These are phyloP conservation scores for Poeciliopsis turrubarensis DNA, from an alignment of 2,113 vertebrate species.

Conservation along the genomic window DNA sequence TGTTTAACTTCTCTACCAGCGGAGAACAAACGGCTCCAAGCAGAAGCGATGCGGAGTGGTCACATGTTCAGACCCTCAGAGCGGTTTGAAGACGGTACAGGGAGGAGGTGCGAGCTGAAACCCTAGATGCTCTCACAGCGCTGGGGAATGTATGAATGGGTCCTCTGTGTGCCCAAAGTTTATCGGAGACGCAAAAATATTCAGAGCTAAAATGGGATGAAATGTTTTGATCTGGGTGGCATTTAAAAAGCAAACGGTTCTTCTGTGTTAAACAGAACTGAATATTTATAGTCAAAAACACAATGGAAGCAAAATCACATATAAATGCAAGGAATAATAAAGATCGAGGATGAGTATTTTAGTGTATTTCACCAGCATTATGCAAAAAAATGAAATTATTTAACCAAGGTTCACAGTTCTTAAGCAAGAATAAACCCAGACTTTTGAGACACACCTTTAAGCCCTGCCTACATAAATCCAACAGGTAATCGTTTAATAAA, in stretches of 20 bases:
- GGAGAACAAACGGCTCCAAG: slow-evolving; percentile 53
- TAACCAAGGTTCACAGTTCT: neutral
- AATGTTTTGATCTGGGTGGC: slow-evolving; percentile 8
- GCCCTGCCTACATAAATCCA: slow-evolving; percentile 31
- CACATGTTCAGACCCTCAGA: slow-evolving; percentile 59
- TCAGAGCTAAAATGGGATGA: slow-evolving; percentile 10
- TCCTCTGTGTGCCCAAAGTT: slow-evolving; percentile 70
- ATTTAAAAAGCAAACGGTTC: neutral
- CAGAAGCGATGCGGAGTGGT: slow-evolving; percentile 19
- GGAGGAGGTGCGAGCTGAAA: slow-evolving; percentile 70
- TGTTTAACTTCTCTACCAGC: slow-evolving; percentile 23
- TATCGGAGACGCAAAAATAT: slow-evolving; percentile 51
- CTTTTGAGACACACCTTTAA: slow-evolving; percentile 5
- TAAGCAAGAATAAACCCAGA: neutral
- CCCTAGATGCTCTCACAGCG: slow-evolving; percentile 70
- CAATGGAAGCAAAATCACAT: neutral
- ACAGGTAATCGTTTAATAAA: slow-evolving; percentile 19
- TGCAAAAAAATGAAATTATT: neutral
- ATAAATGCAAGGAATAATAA: neutral
- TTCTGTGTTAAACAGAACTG: neutral
- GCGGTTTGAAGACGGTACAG: slow-evolving; percentile 50
- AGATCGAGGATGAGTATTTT: neutral
- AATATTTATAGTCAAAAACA: neutral
- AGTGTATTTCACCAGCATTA: neutral
- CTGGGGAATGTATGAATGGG: slow-evolving; percentile 77